phyloP scores from a whole-genome alignment of 30 jellyfish, hydroid and myxozoan species.

The Phacellophora camtschatica region DNA sequence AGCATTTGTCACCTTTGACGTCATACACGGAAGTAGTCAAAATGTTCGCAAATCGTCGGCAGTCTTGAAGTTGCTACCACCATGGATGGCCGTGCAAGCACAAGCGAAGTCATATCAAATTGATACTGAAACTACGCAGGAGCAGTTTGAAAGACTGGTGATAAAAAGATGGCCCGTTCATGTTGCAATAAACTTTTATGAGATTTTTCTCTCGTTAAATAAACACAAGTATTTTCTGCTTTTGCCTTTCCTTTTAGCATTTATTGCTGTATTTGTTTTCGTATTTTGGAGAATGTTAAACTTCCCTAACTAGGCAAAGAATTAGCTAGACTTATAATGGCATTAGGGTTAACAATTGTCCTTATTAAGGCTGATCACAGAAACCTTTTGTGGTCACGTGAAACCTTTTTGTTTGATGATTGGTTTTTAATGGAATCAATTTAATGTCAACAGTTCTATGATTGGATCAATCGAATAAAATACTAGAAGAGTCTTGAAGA shows the following conservation, averaged over 20 bases:
- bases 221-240: background rate
- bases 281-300: no score
- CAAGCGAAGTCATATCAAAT: constrained; percentile 62
- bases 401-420: no score
- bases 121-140: constrained; percentile 58
- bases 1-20: constrained; percentile 57
- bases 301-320: no score
- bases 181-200: constrained; percentile 9
- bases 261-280: background rate
- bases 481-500: no score
- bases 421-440: no score
- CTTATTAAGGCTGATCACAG: no score
- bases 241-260: background rate
- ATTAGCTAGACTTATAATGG: no score
- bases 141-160: constrained; percentile 76
- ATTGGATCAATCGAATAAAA: no score
- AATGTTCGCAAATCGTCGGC: constrained; percentile 43
- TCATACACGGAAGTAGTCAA: constrained; percentile 33
- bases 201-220: background rate
- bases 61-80: constrained; percentile 21
- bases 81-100: constrained; percentile 2
- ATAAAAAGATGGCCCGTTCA: constrained; percentile 46
- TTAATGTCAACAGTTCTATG: no score
- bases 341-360: no score
- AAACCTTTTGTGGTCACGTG: no score